Evolutionary conservation across 92 coral and sea anemone species (phyloP), one percentile per base, ranked within the genome.

Genomic region (Blastomussa wellsi): DNA sequence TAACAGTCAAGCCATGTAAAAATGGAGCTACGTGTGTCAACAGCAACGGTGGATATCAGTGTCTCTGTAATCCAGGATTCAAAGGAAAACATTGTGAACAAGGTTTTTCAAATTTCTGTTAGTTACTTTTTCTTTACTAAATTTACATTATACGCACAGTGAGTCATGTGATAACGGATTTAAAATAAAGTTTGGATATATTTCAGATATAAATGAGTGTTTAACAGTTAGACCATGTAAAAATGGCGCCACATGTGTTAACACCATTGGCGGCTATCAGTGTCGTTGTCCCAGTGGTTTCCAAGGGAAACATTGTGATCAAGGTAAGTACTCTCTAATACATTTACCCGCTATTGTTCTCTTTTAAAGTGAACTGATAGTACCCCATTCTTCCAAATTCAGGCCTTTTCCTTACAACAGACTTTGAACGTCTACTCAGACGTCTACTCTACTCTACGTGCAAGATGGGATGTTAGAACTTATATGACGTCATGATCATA

Each of bases 281-380:
- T 92, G 98, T 75, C 89, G 69, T 17, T 95, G 98, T 69, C 82
- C 82, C 2, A 28, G 60, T 15, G 98, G 98, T 2, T 91, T 90
- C 82, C 84, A 60, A 48, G 85, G 79, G 5, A 47, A 44, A 80
- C 38, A 60, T 38, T 60, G 84, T 19, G 74, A 49, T 24, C 55
- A 79, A 71, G 77, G 83, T 84, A 32, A 44, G 11, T 44, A 3
- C 11, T 8, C 11, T 13, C 49, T 44, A 3, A 13, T 41, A 8
- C 49, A 13, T 44, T 44, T 44, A 3, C 49, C 11, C 49, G 49
- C 49, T 8, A 6, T 13, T 0, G 12, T 8, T 44, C 49, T 13
- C 11, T 13, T 10, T 44, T 44, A 39, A 39, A 39, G 7, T 3
- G 7, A 7, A 39, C 3, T 44, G 12, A 3, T 44, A 44, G 6